Evolutionary conservation across 1,140 invertebrate species (phyloP), one percentile per base, ranked within the genome.

Genomic region (Fopius arisanus): DNA sequence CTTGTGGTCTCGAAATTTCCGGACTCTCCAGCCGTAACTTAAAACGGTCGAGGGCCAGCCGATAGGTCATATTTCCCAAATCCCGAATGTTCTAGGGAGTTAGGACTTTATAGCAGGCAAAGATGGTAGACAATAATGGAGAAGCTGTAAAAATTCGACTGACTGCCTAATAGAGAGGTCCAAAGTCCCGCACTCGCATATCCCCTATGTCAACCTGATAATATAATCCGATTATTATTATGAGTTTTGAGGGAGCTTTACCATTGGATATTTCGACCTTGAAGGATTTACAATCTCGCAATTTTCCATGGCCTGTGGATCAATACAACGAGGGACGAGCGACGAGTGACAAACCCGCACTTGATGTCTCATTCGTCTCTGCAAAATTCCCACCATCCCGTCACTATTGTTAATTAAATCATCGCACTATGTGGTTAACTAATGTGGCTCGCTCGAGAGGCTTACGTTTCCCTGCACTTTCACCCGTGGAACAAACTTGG

Each of bases 161-260:
- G 69, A 33, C 51, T 26, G 21, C 21, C 26, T n/a, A n/a, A n/a
- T n/a, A 1, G 26, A 28, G 12, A 28, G 21, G 21, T 12, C 12
- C 21, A 14, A 62, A 26, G 12, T 62, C 19, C 12, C 6, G n/a
- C 33, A 21, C 16, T 40, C 40, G 69, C 40, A 63, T 63, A 12
- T 9, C 33, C 31, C 63, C 69, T 74, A 67, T n/a, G 9, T 68
- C 54, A 26, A 73, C 37, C 48, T 29, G 72, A 74, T 77, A 72
- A 41, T 63, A 65, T 74, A 68, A 77, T 77, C 71, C 66, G 73
- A 77, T 74, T 74, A 74, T 74, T 72, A 70, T 74, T 31, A 70
- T 74, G 54, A 71, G 71, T 77, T 74, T 14, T 21, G n/a, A 48
- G 66, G 54, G 59, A 29, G 62, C 28, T 65, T 29, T 31, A 4